Evolutionary conservation across 1,140 invertebrate species (phyloP), one percentile per base, ranked within the genome.

Genomic region (Mylabris phalerata): DNA sequence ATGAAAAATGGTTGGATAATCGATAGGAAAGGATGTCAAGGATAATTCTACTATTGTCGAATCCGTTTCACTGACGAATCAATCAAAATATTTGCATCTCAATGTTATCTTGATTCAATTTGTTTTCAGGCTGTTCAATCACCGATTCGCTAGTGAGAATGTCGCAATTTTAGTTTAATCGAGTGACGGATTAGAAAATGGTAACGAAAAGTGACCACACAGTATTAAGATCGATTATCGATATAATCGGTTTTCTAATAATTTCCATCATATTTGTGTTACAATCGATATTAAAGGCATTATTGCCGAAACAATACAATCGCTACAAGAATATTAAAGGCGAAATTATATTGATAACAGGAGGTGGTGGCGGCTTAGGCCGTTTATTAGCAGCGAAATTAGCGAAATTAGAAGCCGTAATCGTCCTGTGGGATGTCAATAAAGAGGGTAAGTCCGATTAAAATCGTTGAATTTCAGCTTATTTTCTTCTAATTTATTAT

Each of bases 391-490:
- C 91, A 3, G 72, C 86, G 32, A 80, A 87, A 63, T 81, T 96
- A 48, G 89, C 89, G 0, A 79, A 85, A 65, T 80, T 90, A 40
- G 89, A 90, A 55, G 88, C 88, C 59, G 83, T 78, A 43, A 79
- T 97, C 43, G 82, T 97, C 5, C 76, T 95, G 43, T 96, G 92
- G 92, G 95, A 98, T 73, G 87, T 98, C 44, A 93, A 96, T 73
- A 80, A 87, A 74, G 73, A 81, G 77, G 88, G 89, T 88, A 62
- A 80, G 32, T 32, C 32, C 32, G 19, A 19, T 19, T 19, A 0
- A 13, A 13, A 13, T 78, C 76, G 26, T 24, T n/a, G 0, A 11
- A n/a, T 10, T 32, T 48, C 10, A 7, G 9, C 9, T 26, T 24
- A 26, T 24, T n/a, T 26, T 7, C 24, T 26, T 9, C n/a, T n/a